Conservation (phyloP, 2,113 vertebrate species). For the Serinus canaria region DNA sequence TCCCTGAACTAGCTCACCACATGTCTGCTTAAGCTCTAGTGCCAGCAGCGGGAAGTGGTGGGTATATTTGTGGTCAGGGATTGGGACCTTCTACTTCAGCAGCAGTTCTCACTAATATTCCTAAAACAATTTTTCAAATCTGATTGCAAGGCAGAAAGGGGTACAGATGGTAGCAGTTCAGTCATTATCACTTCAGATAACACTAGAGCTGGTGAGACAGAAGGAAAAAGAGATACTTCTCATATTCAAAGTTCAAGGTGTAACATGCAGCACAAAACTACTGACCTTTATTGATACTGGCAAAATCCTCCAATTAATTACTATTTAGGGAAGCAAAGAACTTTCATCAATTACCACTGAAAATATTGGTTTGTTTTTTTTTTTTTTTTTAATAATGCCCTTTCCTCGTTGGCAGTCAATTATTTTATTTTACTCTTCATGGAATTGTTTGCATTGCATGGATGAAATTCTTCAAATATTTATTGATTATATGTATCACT, state of each 20-base stretch:
- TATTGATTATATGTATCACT: too few species aligned
- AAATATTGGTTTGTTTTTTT: not conserved
- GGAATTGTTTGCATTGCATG: not conserved
- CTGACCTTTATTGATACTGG: not conserved
- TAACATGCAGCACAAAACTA: not conserved
- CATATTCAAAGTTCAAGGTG: not conserved
- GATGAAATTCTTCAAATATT: not conserved
- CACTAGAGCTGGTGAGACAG: not conserved
- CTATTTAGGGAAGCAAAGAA: not conserved
- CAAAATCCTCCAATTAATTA: not conserved
- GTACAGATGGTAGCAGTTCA: not conserved
- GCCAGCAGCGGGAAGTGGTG: not conserved
- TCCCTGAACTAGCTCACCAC: constrained; percentile 30
- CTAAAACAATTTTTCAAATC: not conserved
- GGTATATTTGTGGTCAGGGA: not conserved
- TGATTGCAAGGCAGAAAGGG: not conserved
- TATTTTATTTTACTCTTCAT: not conserved
- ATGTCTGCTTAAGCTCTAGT: not conserved
- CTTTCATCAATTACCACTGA: not conserved
- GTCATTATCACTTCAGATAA: not conserved
- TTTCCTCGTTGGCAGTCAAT: not conserved
- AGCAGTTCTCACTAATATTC: not conserved
- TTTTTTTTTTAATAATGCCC: not conserved
- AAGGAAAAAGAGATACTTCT: not conserved
- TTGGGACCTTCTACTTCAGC: not conserved